Evolutionary conservation across 2,797 vertebrate species (phyloP).

Genomic region (Enteromius viviparus): DNA sequence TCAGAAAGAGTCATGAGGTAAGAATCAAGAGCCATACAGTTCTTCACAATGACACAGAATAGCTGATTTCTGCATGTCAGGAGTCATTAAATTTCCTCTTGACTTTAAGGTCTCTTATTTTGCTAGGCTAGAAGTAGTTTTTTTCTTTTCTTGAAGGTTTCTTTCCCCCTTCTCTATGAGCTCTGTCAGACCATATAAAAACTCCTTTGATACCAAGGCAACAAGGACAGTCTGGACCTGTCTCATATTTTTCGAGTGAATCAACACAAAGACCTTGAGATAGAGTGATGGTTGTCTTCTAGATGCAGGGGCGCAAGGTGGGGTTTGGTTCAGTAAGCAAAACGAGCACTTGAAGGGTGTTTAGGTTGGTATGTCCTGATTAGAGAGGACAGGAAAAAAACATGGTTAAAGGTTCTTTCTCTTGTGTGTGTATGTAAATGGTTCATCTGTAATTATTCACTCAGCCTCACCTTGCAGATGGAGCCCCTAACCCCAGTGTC

Average conservation of each 20-base stretch:
- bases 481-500: constrained; percentile 43
- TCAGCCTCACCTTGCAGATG: constrained; percentile 65
- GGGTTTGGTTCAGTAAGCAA: constrained; percentile 73
- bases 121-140: background rate
- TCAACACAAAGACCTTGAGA: constrained; percentile 70
- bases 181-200: constrained; percentile 58
- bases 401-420: constrained; percentile 21
- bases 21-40: background rate
- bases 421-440: constrained; percentile 13
- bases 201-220: constrained; percentile 65
- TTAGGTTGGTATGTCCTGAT: constrained; percentile 74
- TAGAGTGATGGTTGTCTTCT: constrained; percentile 70
- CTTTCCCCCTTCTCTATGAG: constrained; percentile 39
- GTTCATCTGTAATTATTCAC: constrained; percentile 59
- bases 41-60: background rate
- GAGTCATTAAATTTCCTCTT: background rate
- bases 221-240: constrained; percentile 64
- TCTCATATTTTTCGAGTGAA: constrained; percentile 64
- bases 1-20: background rate
- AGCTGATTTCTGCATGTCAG: background rate
- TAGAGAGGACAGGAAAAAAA: constrained; percentile 62
- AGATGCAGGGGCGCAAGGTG: constrained; percentile 70
- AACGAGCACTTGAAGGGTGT: constrained; percentile 70
- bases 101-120: background rate
- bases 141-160: constrained; percentile 29